These are phyloP conservation scores for Philonicus albiceps DNA, from an alignment of 2,888 invertebrate species.

Conservation along the genomic window DNA sequence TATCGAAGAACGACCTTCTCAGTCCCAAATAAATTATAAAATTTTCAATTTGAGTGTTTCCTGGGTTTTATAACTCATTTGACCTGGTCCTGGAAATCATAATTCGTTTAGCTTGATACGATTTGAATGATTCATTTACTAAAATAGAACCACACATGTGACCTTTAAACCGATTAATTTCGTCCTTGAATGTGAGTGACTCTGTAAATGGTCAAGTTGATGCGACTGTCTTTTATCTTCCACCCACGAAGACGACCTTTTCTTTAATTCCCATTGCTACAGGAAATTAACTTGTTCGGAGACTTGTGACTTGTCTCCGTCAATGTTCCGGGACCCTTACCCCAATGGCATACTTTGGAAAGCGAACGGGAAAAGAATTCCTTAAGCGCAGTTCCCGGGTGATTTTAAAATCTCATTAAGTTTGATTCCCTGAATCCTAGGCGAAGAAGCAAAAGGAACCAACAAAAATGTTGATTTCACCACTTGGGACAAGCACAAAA, in stretches of 20 bases:
- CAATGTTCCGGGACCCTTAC: neutral
- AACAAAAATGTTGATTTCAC: neutral
- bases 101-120: neutral
- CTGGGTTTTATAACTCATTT: conserved; percentile 7
- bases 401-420: conserved; percentile 38
- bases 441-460: neutral
- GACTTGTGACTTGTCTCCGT: too few relatives aligned
- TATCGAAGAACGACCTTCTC: neutral
- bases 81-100: neutral
- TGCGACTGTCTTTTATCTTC: too few relatives aligned
- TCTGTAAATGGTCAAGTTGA: neutral
- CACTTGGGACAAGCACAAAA: neutral
- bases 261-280: neutral
- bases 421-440: conserved; percentile 9
- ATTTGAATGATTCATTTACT: neutral
- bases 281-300: conserved; percentile 1
- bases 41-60: conserved; percentile 10
- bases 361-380: neutral
- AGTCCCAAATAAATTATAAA: neutral
- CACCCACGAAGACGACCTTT: neutral
- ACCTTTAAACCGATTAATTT: neutral
- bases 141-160: neutral
- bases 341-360: neutral
- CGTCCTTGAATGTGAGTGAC: neutral
- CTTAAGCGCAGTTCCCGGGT: neutral